Evolutionary conservation across 2,113 vertebrate genomes (phyloP).

Genomic region (Natator depressus): DNA sequence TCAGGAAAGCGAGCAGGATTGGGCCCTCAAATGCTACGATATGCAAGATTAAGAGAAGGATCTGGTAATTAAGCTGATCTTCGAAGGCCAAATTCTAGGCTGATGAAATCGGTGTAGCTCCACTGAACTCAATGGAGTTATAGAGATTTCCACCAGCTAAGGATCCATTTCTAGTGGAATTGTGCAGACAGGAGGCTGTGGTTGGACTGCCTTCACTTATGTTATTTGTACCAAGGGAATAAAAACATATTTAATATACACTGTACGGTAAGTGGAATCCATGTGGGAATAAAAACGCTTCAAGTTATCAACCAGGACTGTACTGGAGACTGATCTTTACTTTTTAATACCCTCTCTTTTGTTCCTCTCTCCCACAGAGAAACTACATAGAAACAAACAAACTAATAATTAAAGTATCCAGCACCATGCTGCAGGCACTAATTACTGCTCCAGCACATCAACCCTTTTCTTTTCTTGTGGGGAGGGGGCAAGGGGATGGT

Average conservation of each 20-base stretch:
- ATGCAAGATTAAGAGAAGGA: neutral
- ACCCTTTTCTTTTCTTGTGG: neutral
- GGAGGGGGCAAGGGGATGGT: neutral
- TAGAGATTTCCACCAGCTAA: neutral
- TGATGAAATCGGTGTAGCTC: neutral
- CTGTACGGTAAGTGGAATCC: neutral
- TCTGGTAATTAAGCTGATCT: neutral
- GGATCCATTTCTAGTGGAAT: neutral
- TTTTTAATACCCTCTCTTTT: neutral
- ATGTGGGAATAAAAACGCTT: conserved; percentile 27
- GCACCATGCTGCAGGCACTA: neutral
- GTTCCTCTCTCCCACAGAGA: neutral
- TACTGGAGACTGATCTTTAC: fast-evolving
- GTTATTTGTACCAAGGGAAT: neutral
- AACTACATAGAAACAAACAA: neutral
- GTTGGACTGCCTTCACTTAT: neutral
- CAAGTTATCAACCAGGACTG: neutral
- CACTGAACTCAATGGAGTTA: neutral
- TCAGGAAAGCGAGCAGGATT: neutral
- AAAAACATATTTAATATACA: neutral
- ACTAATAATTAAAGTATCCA: neutral
- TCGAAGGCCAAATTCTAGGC: neutral
- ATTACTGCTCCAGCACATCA: neutral
- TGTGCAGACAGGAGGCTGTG: neutral
- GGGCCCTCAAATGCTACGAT: neutral